phyloP scores from a whole-genome alignment of 2,113 vertebrate species.

The Oryctolagus cuniculus region mOryCun1.1 NC_091442.1:36334501-36335000 shows the following conservation, averaged over 20 bases:
- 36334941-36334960: conserved; percentile 82
- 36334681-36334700: conserved; percentile 86
- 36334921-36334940: neutral
- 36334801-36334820: conserved; percentile 87
- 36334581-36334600: conserved; percentile 88
- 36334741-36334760: conserved; percentile 87
- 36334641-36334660: conserved; percentile 89
- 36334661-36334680: conserved; percentile 88
- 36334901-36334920: conserved; percentile 57
- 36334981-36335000: conserved; percentile 89
- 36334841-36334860: conserved; percentile 86
- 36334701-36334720: conserved; percentile 88
- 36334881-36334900: conserved; percentile 84
- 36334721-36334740: conserved; percentile 87
- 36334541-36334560: conserved; percentile 57
- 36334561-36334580: conserved; percentile 81
- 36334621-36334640: conserved; percentile 89
- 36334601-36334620: conserved; percentile 88
- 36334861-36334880: conserved; percentile 83
- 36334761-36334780: conserved; percentile 82
- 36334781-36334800: conserved; percentile 90
- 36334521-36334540: conserved; percentile 57
- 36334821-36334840: conserved; percentile 88
- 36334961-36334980: conserved; percentile 77
- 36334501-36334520: neutral